Conservation (phyloP, 1,140 invertebrate genomes). For the Drosophila baimaii region DNA sequence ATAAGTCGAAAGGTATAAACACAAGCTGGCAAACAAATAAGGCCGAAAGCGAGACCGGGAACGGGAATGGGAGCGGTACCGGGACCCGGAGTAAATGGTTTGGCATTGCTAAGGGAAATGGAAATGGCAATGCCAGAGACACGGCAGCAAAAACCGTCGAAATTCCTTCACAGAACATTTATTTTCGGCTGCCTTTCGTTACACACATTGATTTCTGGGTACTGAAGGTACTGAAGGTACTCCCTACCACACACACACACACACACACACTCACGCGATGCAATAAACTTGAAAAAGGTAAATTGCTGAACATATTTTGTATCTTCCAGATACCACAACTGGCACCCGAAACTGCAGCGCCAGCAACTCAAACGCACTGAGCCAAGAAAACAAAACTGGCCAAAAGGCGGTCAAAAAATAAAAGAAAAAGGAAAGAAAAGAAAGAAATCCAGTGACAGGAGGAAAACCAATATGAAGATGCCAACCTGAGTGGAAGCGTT, state of each 20-base stretch:
- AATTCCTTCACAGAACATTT: constrained; percentile 84
- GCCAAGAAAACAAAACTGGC: constrained; percentile 39
- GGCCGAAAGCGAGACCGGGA: constrained; percentile 30
- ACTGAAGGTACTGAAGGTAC: constrained; percentile 7
- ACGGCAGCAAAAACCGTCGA: constrained; percentile 73
- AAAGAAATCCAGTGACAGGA: constrained; percentile 28
- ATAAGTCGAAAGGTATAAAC: constrained; percentile 80
- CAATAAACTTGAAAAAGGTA: constrained; percentile 76
- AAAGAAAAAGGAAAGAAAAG: too few species aligned
- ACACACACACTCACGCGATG: constrained; percentile 43
- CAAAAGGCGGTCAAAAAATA: constrained; percentile 2
- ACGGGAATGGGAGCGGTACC: constrained; percentile 2
- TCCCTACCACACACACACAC: constrained; percentile 34
- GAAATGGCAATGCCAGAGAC: constrained; percentile 39
- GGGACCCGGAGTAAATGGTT: constrained; percentile 56
- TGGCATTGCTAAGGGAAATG: constrained; percentile 50
- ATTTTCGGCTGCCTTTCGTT: constrained; percentile 81
- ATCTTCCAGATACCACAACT: constrained; percentile 64
- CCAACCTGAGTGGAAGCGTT: constrained; percentile 45
- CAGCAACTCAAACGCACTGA: constrained; percentile 38
- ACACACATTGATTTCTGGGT: constrained; percentile 81
- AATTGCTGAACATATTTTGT: constrained; percentile 70
- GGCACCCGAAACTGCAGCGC: constrained; percentile 50
- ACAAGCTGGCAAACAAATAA: constrained; percentile 76
- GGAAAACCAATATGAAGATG: constrained; percentile 54